Evolutionary conservation across 2,888 invertebrate genomes (phyloP), one percentile per base, ranked within the genome.

Genomic region (Caenorhabditis sp.): DNA sequence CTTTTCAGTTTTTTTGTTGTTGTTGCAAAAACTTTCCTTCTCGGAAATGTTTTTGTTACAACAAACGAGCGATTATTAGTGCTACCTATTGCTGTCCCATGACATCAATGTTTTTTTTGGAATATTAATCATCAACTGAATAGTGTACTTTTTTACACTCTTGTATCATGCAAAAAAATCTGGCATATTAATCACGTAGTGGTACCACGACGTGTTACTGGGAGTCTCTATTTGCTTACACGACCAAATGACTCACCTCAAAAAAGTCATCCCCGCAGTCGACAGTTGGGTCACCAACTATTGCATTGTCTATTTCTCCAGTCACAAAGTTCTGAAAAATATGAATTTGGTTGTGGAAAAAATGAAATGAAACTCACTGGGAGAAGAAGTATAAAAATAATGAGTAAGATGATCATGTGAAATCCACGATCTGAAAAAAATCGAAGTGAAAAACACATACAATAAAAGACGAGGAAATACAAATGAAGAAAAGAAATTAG

Each of bases 221-320:
- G n/a, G n/a, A n/a, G n/a, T n/a, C n/a, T n/a, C 43, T 43, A 5
- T 10, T 43, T 43, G 43, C 10, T 36, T 36, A 36, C 43, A 43
- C 17, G 5, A 43, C 43, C 43, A 43, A 57, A 25, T n/a, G n/a
- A 25, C 12, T 14, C 20, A 78, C 80, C 63, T 78, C 76, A 43
- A 82, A 84, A 66, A 71, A 77, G 50, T 84, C 77, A 21, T 79
- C 82, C 8, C 84, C 86, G 70, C 86, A 86, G 53, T 84, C 78
- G 8, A 86, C 82, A 49, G 76, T 76, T 12, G 86, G 86, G 62
- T 86, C 86, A 21, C 85, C 85, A 31, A 86, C 66, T 43, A 86
- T 68, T 2, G 65, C 76, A 61, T 80, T 80, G 63, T 77, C 76
- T 43, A 67, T 67, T 67, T 80, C 71, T 26, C 64, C 31, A 17